These are phyloP conservation scores for Sinelater perroti DNA, from an alignment of 2,888 invertebrate species.

Conservation along the genomic window DNA sequence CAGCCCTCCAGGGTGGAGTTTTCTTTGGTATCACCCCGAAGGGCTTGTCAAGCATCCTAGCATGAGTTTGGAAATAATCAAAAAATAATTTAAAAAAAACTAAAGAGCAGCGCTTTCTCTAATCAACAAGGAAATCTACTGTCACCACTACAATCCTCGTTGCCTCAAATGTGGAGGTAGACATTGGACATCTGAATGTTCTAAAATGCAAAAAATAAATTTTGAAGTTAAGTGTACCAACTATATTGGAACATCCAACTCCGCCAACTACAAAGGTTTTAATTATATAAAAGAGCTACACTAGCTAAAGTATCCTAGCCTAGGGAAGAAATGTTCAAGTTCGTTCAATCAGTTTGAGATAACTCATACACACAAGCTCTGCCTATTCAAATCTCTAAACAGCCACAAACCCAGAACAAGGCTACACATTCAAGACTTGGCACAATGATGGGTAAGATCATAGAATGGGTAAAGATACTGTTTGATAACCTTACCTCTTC, in stretches of 20 bases:
- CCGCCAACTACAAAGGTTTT: too few species aligned
- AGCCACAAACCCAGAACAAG: not conserved
- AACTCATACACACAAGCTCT: not conserved
- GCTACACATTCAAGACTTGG: not conserved
- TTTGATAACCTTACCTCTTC: not conserved
- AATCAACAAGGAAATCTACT: too few species aligned
- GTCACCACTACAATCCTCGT: not conserved
- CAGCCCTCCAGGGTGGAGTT: too few species aligned
- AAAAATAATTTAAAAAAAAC: too few species aligned
- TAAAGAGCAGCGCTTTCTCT: too few species aligned
- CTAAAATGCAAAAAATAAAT: not conserved
- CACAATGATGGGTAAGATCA: not conserved
- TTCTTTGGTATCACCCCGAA: too few species aligned
- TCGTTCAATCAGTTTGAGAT: not conserved
- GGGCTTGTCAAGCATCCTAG: too few species aligned
- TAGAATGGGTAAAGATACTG: not conserved
- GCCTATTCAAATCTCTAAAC: not conserved
- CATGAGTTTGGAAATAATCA: too few species aligned
- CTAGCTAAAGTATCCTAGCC: too few species aligned
- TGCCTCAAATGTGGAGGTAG: not conserved
- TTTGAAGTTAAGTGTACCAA: not conserved
- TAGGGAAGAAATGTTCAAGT: too few species aligned
- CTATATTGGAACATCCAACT: not conserved
- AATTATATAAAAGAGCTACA: too few species aligned
- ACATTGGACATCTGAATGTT: not conserved